phyloP scores from a whole-genome alignment of 2,797 vertebrate genomes.

The Orientallactaga sibirica region DNA sequence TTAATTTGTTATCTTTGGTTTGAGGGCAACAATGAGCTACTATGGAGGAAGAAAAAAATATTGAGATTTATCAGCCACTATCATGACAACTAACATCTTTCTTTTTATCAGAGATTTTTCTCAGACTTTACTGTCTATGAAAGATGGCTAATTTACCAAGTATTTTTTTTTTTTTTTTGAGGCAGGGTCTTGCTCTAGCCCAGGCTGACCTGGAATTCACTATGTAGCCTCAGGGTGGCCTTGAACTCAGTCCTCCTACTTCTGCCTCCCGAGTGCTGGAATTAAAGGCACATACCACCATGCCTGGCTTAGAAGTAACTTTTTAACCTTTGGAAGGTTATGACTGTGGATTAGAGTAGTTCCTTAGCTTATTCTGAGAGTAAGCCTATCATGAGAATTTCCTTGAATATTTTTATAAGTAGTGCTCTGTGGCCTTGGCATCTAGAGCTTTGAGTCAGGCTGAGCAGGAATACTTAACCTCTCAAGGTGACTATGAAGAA shows the following conservation, averaged over 20 bases:
- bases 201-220: too few relatives aligned
- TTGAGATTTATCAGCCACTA: background rate
- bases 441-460: background rate
- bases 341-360: background rate
- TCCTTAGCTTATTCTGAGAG: background rate
- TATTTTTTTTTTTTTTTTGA: too few relatives aligned
- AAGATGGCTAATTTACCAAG: background rate
- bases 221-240: too few relatives aligned
- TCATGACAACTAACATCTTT: background rate
- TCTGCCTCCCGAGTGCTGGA: too few relatives aligned
- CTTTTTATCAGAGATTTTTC: background rate
- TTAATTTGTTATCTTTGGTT: conserved; percentile 47
- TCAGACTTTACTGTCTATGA: background rate
- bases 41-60: conserved; percentile 29
- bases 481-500: background rate
- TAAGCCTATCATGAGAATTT: background rate
- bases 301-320: too few relatives aligned
- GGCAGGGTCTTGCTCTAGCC: too few relatives aligned
- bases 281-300: too few relatives aligned
- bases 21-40: conserved; percentile 24
- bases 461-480: background rate
- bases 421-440: background rate
- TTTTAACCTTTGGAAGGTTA: background rate
- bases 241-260: too few relatives aligned
- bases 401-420: background rate